These are phyloP conservation scores for Cinclus mexicanus DNA, from an alignment of 2,113 vertebrate genomes.

Conservation along the genomic window DNA sequence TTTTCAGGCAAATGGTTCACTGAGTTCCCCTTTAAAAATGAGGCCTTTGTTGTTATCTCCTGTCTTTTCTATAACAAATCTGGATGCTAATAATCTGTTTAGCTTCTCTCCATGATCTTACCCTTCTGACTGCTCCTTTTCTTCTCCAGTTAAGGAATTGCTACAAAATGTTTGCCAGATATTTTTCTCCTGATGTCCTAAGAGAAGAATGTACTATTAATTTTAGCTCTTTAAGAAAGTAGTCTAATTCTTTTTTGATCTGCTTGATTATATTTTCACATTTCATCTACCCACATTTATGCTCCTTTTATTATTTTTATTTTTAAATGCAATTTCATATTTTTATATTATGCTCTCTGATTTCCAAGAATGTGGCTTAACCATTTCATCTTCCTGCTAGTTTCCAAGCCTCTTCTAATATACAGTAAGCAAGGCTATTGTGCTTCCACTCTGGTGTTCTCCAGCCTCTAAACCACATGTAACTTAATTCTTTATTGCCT, in stretches of 20 bases:
- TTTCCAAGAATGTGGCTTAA: neutral
- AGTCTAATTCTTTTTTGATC: neutral
- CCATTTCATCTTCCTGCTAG: neutral
- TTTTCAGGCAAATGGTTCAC: neutral
- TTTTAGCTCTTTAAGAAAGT: neutral
- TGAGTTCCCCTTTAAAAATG: neutral
- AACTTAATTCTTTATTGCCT: neutral
- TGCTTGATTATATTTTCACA: neutral
- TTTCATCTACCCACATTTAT: neutral
- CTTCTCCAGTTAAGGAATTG: neutral
- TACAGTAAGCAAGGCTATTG: neutral
- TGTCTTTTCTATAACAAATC: neutral
- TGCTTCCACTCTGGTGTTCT: neutral
- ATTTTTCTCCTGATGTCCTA: neutral
- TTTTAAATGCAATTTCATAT: neutral
- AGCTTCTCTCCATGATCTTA: neutral
- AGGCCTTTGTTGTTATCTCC: neutral
- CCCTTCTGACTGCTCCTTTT: neutral
- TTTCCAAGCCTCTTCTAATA: neutral
- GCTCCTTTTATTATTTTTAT: neutral
- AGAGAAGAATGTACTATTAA: neutral
- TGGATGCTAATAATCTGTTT: neutral
- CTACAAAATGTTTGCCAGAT: neutral
- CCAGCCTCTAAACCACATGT: neutral
- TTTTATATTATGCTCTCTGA: neutral